phyloP scores from a whole-genome alignment of 2,797 vertebrate species.

The Bradypodion pumilum region DNA sequence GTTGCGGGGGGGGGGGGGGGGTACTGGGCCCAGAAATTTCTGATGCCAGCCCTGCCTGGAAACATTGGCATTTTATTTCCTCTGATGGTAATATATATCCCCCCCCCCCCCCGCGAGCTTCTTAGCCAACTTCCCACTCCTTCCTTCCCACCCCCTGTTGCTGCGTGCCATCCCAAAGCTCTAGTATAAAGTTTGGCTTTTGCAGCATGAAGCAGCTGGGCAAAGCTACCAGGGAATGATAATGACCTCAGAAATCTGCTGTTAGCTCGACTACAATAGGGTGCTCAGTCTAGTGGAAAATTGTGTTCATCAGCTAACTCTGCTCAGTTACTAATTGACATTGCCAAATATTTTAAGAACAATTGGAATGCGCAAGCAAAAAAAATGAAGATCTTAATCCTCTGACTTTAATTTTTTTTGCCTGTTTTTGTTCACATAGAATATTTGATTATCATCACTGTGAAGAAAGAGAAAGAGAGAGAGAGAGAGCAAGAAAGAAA shows the following conservation, averaged over 20 bases:
- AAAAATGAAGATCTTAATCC: conserved; percentile 96
- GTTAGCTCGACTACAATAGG: conserved; percentile 99
- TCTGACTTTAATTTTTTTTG: conserved; percentile 86
- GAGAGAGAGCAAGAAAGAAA: conserved; percentile 41
- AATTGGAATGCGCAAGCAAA: conserved; percentile 97
- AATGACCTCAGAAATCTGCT: conserved; percentile 99
- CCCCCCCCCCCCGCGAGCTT: conserved; percentile 37
- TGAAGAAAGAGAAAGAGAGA: conserved; percentile 31
- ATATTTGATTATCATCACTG: conserved; percentile 78
- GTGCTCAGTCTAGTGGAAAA: conserved; percentile 99
- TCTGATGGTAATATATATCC: conserved; percentile 70
- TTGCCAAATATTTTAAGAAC: conserved; percentile 99
- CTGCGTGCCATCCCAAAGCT: conserved; percentile 88
- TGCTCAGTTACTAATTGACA: conserved; percentile 99
- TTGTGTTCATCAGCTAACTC: conserved; percentile 99
- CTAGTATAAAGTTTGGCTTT: conserved; percentile 95
- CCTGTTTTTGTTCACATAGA: conserved; percentile 70
- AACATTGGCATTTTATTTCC: conserved; percentile 76
- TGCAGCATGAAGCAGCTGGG: conserved; percentile 99
- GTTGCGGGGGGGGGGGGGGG: too few species aligned
- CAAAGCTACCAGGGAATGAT: conserved; percentile 99
- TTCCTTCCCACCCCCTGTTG: conserved; percentile 89
- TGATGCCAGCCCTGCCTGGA: conserved; percentile 76
- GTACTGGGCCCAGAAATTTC: too few species aligned
- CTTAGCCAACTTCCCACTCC: conserved; percentile 77